phyloP scores from a whole-genome alignment of 1,140 invertebrate species.

The Amyelois transitella region DNA sequence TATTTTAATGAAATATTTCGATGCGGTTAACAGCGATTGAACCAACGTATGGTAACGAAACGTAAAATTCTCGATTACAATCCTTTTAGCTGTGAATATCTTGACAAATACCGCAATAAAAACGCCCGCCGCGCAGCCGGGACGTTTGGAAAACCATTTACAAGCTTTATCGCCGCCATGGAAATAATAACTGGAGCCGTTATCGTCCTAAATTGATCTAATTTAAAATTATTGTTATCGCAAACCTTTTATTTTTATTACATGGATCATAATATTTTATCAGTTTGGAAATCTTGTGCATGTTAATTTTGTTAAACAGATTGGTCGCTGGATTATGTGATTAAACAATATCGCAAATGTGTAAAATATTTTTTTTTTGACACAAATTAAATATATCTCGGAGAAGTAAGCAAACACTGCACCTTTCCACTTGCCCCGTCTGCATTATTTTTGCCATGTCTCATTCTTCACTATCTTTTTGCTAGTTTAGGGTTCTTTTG shows the following conservation, averaged over 20 bases:
- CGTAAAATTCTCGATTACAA: constrained; percentile 64
- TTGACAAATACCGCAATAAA: constrained; percentile 72
- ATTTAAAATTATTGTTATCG: constrained; percentile 70
- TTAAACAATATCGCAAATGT: too few species aligned
- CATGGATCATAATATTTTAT: constrained; percentile 46
- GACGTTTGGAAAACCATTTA: constrained; percentile 71
- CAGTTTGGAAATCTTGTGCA: constrained; percentile 23
- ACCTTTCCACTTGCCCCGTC: too few species aligned
- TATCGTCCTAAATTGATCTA: constrained; percentile 70
- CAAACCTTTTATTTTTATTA: constrained; percentile 63
- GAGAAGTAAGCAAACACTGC: too few species aligned
- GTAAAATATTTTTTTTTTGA: too few species aligned
- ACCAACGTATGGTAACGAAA: constrained; percentile 54
- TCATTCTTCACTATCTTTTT: too few species aligned
- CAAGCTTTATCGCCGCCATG: constrained; percentile 69
- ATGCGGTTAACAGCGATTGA: too few species aligned
- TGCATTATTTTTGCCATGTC: too few species aligned
- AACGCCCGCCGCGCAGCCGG: constrained; percentile 52
- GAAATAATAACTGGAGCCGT: constrained; percentile 69
- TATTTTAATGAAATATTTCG: too few species aligned
- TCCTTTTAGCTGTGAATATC: constrained; percentile 61
- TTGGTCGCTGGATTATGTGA: not conserved
- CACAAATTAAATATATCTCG: too few species aligned
- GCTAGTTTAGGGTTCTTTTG: too few species aligned
- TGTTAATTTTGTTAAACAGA: constrained; percentile 3